These are phyloP conservation scores for Chloroclystis v-ata DNA, from an alignment of 2,888 invertebrate species.

Conservation along the genomic window DNA sequence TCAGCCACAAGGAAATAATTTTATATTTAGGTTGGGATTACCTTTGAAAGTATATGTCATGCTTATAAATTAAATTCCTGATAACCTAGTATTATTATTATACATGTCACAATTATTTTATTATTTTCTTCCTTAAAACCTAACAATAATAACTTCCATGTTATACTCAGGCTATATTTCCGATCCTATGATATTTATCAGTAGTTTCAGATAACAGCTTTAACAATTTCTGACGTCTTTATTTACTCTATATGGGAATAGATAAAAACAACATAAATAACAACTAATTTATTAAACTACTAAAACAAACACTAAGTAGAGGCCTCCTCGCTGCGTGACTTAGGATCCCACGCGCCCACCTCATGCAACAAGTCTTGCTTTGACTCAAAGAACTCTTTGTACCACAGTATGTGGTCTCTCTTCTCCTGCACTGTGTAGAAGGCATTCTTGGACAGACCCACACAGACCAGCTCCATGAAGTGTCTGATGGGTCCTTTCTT, in stretches of 20 bases:
- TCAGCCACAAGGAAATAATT: too few species aligned
- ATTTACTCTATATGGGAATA: conserved; percentile 6
- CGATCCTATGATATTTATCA: too few species aligned
- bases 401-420: conserved; percentile 93
- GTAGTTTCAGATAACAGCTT: too few species aligned
- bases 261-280: conserved; percentile 29
- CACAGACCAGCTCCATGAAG: conserved; percentile 97
- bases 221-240: too few species aligned
- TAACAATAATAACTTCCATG: too few species aligned
- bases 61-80: too few species aligned
- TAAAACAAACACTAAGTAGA: conserved; percentile 28
- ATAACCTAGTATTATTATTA: too few species aligned
- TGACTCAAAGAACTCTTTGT: conserved; percentile 89
- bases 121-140: too few species aligned
- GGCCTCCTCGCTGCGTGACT: conserved; percentile 34
- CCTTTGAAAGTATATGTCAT: too few species aligned
- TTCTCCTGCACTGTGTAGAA: conserved; percentile 93
- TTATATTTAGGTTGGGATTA: too few species aligned
- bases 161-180: too few species aligned
- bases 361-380: conserved; percentile 85
- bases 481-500: conserved; percentile 92
- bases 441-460: conserved; percentile 96
- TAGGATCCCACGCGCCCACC: conserved; percentile 76
- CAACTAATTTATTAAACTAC: conserved; percentile 25
- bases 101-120: too few species aligned